phyloP scores from a whole-genome alignment of 2,113 vertebrate species.

The Eulemur macaco region DNA sequence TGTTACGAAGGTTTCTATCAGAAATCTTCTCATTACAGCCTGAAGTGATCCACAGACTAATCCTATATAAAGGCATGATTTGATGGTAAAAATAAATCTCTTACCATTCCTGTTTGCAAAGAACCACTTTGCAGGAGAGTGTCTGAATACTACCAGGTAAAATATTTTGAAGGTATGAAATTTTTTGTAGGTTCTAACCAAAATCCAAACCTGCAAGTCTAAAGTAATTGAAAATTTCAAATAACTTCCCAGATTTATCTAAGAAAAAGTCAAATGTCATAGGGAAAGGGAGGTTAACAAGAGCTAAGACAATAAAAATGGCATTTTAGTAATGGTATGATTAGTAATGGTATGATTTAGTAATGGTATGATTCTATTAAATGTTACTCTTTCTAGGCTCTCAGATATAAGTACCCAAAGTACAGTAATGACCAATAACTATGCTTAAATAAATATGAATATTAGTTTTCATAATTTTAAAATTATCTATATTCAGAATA shows the following conservation, averaged over 20 bases:
- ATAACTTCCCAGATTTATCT: neutral
- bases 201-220: neutral
- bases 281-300: neutral
- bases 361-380: neutral
- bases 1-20: neutral
- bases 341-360: neutral
- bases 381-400: neutral
- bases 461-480: neutral
- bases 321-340: neutral
- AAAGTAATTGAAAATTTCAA: conserved; percentile 14
- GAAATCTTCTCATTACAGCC: neutral
- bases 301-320: neutral
- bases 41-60: neutral
- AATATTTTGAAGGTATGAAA: neutral
- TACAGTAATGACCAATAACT: neutral
- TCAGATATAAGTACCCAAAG: neutral
- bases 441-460: conserved; percentile 11
- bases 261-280: neutral
- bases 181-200: conserved; percentile 1
- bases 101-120: conserved; percentile 12
- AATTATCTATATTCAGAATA: neutral
- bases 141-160: neutral
- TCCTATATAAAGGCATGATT: neutral
- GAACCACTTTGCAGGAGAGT: neutral
- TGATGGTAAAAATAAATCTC: conserved; percentile 11